Base-by-base conservation (phyloP, 2,888 invertebrate genomes). In the Allophyes oxyacanthae region DNA sequence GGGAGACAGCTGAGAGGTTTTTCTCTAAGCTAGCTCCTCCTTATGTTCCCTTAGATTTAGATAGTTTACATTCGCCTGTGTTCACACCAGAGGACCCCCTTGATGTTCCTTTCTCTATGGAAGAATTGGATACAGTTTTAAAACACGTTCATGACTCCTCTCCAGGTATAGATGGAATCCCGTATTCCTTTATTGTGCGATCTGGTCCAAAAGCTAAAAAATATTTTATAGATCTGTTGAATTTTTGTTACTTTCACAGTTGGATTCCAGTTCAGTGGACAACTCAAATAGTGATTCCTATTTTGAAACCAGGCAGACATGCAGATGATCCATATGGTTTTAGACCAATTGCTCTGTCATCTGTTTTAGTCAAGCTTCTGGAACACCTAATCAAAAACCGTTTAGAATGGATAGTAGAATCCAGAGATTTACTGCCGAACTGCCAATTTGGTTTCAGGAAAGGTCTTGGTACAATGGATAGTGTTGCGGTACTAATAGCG, bases 321-420 rank as follows among this genome's bases (percentile, higher is more conserved):
- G 32, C 5, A n/a, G 32, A n/a, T 32, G 32, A 32, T 32, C 11
- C 34, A 7, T 7, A 36, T 13, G 8, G 20, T n/a, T 6, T 38
- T 25, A 25, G 38, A 25, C 38, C 38, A 9, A 25, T 38, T 6
- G 38, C 38, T n/a, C n/a, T 38, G 9, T 38, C 38, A 1, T 38
- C 38, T 2, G 25, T 38, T 6, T 25, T 38, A 1, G 38, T 2
- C 1, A 38, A 38, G 4, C 5, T 38, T n/a, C n/a, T 38, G 20
- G 25, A 20, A 25, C 20, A 20, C 20, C 4, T 20, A 20, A 20
- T 20, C 4, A 20, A 20, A 20, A 20, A 20, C 4, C 20, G 36
- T 2, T 6, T 37, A 20, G 15, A 36, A 20, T 20, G 37, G 37
- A 9, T 36, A 4, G 36, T 36, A 1, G 36, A 36, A 8, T 36